Percentiles rank a stretch among this genome's conserved stretches.
phyloP scores from a whole-genome alignment of 2,888 invertebrate genomes.

The Caenorhabditis wallacei region DNA sequence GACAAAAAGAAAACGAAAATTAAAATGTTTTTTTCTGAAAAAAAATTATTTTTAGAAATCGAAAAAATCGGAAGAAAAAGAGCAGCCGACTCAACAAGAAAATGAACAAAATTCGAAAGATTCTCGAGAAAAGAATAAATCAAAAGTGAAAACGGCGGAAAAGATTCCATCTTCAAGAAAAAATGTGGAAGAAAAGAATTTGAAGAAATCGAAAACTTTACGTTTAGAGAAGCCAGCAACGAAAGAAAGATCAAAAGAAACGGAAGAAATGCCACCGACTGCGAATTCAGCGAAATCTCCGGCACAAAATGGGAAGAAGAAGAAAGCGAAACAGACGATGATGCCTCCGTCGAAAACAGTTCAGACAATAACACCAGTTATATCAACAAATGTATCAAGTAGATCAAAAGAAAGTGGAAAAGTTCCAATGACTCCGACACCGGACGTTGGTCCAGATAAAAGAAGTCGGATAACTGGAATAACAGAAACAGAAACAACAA shows the following conservation, averaged over 20 bases:
- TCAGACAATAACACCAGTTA: constrained; percentile 8
- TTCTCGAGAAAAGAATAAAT: constrained; percentile 11
- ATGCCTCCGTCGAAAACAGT: constrained; percentile 1
- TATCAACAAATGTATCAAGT: neutral
- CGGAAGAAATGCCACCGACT: constrained; percentile 40
- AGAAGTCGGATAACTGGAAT: constrained; percentile 2
- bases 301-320: constrained; percentile 6
- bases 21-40: too few relatives aligned
- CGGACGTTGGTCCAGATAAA: constrained; percentile 18
- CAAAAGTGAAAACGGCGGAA: constrained; percentile 31
- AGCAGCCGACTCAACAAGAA: constrained; percentile 21
- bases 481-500: neutral
- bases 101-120: constrained; percentile 20
- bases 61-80: constrained; percentile 2
- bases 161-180: constrained; percentile 12
- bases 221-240: neutral
- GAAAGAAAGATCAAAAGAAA: constrained; percentile 20
- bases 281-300: constrained; percentile 32
- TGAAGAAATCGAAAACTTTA: constrained; percentile 10
- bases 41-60: constrained; percentile 18
- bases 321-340: neutral
- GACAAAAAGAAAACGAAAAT: neutral
- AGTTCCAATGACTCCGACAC: constrained; percentile 9
- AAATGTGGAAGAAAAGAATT: constrained; percentile 15
- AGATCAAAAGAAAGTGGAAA: constrained; percentile 9